Evolutionary conservation across 2,113 vertebrate species (phyloP), one percentile per base, ranked within the genome.

Genomic region (Elachura formosa): DNA sequence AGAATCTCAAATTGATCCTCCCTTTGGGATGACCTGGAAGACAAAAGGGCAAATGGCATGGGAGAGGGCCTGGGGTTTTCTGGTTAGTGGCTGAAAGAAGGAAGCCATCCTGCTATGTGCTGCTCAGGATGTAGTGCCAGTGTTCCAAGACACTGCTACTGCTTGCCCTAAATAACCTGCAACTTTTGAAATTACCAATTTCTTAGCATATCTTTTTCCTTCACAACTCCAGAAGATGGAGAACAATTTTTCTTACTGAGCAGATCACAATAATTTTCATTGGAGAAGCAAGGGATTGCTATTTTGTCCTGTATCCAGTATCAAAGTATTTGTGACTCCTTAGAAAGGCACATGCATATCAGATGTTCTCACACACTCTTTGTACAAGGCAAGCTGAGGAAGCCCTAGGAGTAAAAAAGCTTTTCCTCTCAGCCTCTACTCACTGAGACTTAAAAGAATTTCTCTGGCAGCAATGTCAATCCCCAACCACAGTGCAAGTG

Each of bases 1-100:
- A 33, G 68, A 96, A 94, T 91, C 90, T 83, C 20, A 4, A 46
- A 51, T 2, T 0, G 19, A 89, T 90, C 43, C 49, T 48, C 69
- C 64, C 34, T 72, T 48, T 55, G 79, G 79, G 80, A 81, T 92
- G 55, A 82, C 81, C 85, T 94, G 62, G 62, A 95, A 96, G 83
- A 92, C 86, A 84, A 93, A 93, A 86, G 86, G 88, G 45, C 52
- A 95, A 90, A 95, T 43, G 68, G 36, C 76, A 84, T 40, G 48
- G 76, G 52, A 95, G 83, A 64, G 45, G 46, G 40, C 71, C 71
- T 75, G 72, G 43, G 45, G 5, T 38, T 71, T 91, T 76, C 52
- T 87, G 81, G 52, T 49, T 73, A 64, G 66, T 80, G 76, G 20
- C 63, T 68, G 46, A 55, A 75, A 67, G 13, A 6, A 4, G 33